These are phyloP conservation scores for Dendrocincla fuliginosa DNA, from an alignment of 2,797 vertebrate species.

Conservation along the genomic window DNA sequence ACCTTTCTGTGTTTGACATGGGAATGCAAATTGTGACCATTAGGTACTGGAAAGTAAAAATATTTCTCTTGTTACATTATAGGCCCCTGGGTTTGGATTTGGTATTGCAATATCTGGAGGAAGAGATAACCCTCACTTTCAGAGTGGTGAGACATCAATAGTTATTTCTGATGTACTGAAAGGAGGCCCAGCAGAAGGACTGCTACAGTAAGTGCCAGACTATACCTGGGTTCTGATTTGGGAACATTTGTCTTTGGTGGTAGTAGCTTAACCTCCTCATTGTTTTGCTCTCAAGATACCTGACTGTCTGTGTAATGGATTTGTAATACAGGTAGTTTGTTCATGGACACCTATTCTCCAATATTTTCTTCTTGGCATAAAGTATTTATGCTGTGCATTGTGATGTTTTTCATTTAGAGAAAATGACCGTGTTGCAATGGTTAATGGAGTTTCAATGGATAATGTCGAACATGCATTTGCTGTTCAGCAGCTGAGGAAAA, in stretches of 20 bases:
- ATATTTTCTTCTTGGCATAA: not conserved
- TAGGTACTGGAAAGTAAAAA: not conserved
- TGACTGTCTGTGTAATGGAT: not conserved
- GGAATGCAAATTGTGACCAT: not conserved
- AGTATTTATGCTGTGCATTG: not conserved
- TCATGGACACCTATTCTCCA: not conserved
- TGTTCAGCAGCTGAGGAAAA: conserved; percentile 98
- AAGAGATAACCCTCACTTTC: conserved; percentile 99
- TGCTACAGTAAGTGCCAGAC: conserved; percentile 88
- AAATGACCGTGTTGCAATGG: conserved; percentile 99
- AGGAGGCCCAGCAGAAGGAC: conserved; percentile 96
- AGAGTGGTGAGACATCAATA: conserved; percentile 99
- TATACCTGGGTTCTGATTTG: not conserved
- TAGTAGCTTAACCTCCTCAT: not conserved
- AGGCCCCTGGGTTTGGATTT: conserved; percentile 99
- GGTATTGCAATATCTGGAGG: conserved; percentile 99
- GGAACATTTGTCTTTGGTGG: not conserved
- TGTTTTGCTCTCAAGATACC: not conserved
- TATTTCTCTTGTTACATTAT: not conserved
- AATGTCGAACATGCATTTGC: conserved; percentile 98
- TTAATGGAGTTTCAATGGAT: conserved; percentile 99
- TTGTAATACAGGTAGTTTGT: not conserved
- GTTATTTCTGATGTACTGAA: conserved; percentile 99
- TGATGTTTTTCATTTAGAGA: conserved; percentile 79
- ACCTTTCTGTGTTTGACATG: not conserved